Evolutionary conservation across 2,113 vertebrate species (phyloP).

Genomic region (Xenopus borealis): DNA sequence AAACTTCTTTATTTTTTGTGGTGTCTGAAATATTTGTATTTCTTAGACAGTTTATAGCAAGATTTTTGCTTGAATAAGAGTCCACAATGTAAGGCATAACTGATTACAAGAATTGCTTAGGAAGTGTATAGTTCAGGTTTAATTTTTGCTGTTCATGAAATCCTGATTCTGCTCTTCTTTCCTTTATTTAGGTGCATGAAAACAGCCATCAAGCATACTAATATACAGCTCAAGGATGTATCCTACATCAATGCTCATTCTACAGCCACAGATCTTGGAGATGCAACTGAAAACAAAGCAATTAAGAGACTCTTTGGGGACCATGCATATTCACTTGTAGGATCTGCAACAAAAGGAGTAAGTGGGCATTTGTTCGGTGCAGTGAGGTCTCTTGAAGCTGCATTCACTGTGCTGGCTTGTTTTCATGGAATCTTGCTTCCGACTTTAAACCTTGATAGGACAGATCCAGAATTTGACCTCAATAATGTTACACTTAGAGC

Average conservation of each 20-base stretch:
- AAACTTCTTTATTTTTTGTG: too few species aligned
- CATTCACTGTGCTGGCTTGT: constrained; percentile 87
- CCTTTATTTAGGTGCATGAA: constrained; percentile 80
- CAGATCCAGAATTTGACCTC: constrained; percentile 83
- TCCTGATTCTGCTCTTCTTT: not conserved
- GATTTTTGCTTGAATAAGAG: too few species aligned
- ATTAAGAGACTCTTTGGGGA: constrained; percentile 84
- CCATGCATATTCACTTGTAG: constrained; percentile 63
- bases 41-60: too few species aligned
- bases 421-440: constrained; percentile 82
- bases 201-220: constrained; percentile 79
- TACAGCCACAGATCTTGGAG: constrained; percentile 90
- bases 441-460: constrained; percentile 86
- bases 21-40: too few species aligned
- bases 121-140: too few species aligned
- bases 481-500: constrained; percentile 84
- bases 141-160: not conserved
- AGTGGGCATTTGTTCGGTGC: constrained; percentile 94
- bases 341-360: constrained; percentile 95
- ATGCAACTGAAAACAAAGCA: constrained; percentile 89
- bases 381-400: constrained; percentile 85
- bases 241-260: constrained; percentile 92
- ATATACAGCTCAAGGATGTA: constrained; percentile 71
- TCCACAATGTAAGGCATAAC: too few species aligned
- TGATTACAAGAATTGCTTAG: too few species aligned